phyloP scores from a whole-genome alignment of 2,888 invertebrate genomes.

The Ophion costatus region DNA sequence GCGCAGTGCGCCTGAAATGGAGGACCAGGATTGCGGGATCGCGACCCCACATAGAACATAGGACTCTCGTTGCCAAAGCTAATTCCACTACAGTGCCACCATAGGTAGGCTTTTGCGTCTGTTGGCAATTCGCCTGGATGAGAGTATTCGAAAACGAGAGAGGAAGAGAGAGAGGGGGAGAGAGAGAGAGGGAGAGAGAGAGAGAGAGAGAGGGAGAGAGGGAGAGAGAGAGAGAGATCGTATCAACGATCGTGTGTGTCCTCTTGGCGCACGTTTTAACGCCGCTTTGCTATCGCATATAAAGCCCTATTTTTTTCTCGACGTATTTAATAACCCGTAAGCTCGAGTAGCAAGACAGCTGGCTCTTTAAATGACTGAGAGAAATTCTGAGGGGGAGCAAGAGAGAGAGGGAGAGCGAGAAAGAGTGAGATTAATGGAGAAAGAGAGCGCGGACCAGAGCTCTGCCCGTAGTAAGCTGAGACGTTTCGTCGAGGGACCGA shows the following conservation, averaged over 20 bases:
- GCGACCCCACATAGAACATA: conserved; percentile 62
- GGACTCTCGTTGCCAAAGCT: conserved; percentile 52
- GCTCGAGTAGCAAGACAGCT: conserved; percentile 18
- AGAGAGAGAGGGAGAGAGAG: conserved; percentile 9
- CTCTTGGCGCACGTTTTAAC: conserved; percentile 11
- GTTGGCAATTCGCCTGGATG: conserved; percentile 47
- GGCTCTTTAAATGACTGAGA: conserved; percentile 20
- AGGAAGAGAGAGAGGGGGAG: conserved; percentile 3
- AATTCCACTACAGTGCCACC: conserved; percentile 57
- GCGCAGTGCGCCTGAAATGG: conserved; percentile 28
- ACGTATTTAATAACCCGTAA: conserved; percentile 16
- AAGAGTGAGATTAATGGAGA: not conserved
- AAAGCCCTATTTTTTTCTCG: conserved; percentile 10
- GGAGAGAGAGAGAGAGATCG: not conserved
- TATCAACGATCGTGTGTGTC: conserved; percentile 8
- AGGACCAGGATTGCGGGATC: conserved; percentile 32
- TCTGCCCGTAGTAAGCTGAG: not conserved
- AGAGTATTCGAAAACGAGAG: conserved; percentile 27
- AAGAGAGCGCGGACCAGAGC: not conserved
- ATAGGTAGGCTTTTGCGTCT: conserved; percentile 25
- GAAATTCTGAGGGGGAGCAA: no score
- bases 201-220: conserved; percentile 16
- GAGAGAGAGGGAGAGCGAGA: not conserved
- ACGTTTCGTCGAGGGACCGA: conserved; percentile 9
- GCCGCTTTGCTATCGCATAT: conserved; percentile 3